Base-by-base conservation (phyloP, 2,888 invertebrate species). In the Conomelus anceps region DNA sequence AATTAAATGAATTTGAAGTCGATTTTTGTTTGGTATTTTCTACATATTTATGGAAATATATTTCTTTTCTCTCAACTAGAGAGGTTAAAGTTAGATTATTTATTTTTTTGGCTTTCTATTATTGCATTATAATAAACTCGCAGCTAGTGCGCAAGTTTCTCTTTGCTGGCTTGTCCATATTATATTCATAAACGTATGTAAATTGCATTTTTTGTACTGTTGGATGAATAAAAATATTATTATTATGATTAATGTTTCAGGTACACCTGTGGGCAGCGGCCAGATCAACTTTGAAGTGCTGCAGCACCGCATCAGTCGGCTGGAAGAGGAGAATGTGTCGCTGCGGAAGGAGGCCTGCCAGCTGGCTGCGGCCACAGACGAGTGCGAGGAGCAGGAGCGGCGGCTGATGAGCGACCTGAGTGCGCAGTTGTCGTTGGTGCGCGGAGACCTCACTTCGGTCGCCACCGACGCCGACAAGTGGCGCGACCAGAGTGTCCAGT, bases 241-340 rank as follows among this genome's bases (percentile, higher is more conserved):
- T n/a, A n/a, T n/a, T n/a, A n/a, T n/a, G n/a, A n/a, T n/a, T n/a
- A n/a, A n/a, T 63, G 63, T 63, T 20, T n/a, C 7, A 63, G 63
- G 63, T n/a, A 94, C 95, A 22, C 95, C 96, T 92, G 95, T 95
- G 93, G 95, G 95, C 91, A 87, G 90, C 22, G 89, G 88, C 7
- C 89, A 89, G 23, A 89, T 91, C 89, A 91, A 91, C 88, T 90
- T 91, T 93, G 97, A 97, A 90, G 94, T 97, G 92, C 95, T 99
- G 94, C 97, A 98, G 93, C 96, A 95, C 92, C 96, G 97, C 93
- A 97, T 99, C 92, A 95, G 96, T 92, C 94, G 95, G 23, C 94
- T 99, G 93, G 98, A 99, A 94, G 97, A 98, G 89, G 98, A 99
- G 94, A 99, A 99, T 94, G 95, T 96, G 91, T 95, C 96, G 89